Evolutionary conservation across 2,888 invertebrate species (phyloP), one percentile per base, ranked within the genome.

Genomic region (Meiosimyza platycephala): DNA sequence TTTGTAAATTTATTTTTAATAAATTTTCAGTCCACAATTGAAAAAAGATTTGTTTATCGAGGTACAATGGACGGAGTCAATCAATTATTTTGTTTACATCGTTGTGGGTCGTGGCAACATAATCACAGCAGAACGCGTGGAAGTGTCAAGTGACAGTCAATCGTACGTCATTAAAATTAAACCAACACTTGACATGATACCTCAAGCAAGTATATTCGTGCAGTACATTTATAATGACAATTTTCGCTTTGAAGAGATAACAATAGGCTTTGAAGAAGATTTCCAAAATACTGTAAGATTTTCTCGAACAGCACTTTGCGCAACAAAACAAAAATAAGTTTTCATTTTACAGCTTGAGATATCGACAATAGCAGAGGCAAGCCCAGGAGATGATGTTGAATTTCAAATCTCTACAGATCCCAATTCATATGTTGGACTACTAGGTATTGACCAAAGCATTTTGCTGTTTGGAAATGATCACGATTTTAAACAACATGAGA

Each of bases 401-500:
- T 88, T 98, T 11, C 90, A 91, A 5, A 91, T 98, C 15, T 89
- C 90, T 16, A 93, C 97, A 0, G 94, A 93, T 83, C 92, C 95
- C 0, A 93, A 95, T 79, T 95, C 97, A 0, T 92, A 92, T 79
- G 93, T 97, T 18, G 96, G 95, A 4, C 87, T 98, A 13, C 88
- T 98, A 76, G 98, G 95, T 0, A 93, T 95, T 12, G 98, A 98
- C 86, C 93, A 95, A 85, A 93, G 93, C 83, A 93, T 94, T 4
- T 85, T 92, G 6, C 84, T 93, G 15, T 88, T 95, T 12, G 92
- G 92, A 82, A 89, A 90, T 22, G 94, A 94, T 64, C 86, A 86
- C 33, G 89, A 89, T 81, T 74, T 90, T 7, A 82, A 82, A 1
- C 83, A 90, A 84, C 88, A 89, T 15, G 87, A 89, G 80, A 89